Base-by-base conservation (phyloP, 2,888 invertebrate species). In the Mimachlamys varia region DNA sequence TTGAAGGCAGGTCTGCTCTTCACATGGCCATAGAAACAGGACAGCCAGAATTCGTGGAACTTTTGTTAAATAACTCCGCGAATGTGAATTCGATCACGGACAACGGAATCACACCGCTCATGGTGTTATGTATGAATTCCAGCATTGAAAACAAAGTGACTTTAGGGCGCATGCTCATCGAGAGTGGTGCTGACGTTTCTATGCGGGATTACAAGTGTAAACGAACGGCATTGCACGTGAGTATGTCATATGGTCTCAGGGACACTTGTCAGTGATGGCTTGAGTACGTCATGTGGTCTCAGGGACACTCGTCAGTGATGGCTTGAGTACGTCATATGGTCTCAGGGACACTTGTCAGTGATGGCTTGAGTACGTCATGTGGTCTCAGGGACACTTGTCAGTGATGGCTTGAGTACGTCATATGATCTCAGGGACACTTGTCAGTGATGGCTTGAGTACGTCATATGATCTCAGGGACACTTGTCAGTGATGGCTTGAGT, bases 21-120 rank as follows among this genome's bases (percentile, higher is more conserved):
- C 76, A 76, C 33, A 76, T 76, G 76, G 76, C 76, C 76, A 12
- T 76, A 2, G 76, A 76, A 33, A 76, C 76, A 76, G 76, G 76
- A 17, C 76, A 76, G 15, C 76, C 76, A 7, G 76, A 76, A 33
- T 33, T 76, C 12, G 76, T 76, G 4, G 76, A 76, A 7, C 27
- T 76, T 15, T 33, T 76, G 27, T 27, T 76, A 27, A 76, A 76
- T 0, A 76, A 76, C 33, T 27, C 33, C 33, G 76, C 76, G 12
- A 76, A 76, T 33, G 76, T 76, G 13, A 76, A 76, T 15, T 7
- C 76, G 12, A 27, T 33, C 33, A 76, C 76, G 0, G 76, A 76
- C 76, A 76, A 33, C 12, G 76, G 76, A 33, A 76, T 76, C 76
- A 33, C 76, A 27, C 76, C 76, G 15, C 76, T 76, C 27, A 76